phyloP scores from a whole-genome alignment of 30 jellyfish, hydroid and myxozoan genomes.

The Aurelia sp. region DNA sequence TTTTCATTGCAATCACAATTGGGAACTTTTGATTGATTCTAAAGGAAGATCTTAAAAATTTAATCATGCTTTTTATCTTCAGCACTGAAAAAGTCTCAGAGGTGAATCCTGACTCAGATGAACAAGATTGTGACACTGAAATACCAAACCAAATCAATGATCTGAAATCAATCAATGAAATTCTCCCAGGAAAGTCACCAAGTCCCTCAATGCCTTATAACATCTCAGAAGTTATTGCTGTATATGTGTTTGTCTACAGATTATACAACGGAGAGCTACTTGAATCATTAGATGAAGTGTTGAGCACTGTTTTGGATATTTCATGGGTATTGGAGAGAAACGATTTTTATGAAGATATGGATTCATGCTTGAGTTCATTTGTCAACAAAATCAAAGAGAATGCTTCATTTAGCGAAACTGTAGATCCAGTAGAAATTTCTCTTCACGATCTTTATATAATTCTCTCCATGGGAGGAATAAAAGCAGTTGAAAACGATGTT shows the following conservation, averaged over 20 bases:
- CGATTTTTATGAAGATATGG: conserved; percentile 22
- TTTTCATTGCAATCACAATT: too few relatives aligned
- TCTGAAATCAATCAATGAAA: conserved; percentile 26
- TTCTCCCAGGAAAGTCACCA: conserved; percentile 70
- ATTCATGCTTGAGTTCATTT: conserved; percentile 33
- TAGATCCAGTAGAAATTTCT: conserved; percentile 53
- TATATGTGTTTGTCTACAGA: conserved; percentile 44
- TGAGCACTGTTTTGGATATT: conserved; percentile 36
- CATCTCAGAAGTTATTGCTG: conserved; percentile 51
- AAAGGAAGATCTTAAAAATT: too few relatives aligned
- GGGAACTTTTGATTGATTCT: too few relatives aligned
- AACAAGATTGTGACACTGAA: background rate
- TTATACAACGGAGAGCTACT: conserved; percentile 82
- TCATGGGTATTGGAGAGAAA: conserved; percentile 66
- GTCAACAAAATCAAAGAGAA: conserved; percentile 35
- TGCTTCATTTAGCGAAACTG: conserved; percentile 1
- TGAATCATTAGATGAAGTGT: conserved; percentile 62
- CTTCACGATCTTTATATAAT: conserved; percentile 43
- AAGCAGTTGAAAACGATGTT: background rate
- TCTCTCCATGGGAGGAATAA: conserved; percentile 6
- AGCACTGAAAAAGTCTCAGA: too few relatives aligned
- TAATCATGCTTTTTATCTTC: too few relatives aligned
- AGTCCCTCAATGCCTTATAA: conserved; percentile 41
- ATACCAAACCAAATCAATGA: conserved; percentile 45
- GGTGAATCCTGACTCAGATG: too few relatives aligned